Base-by-base conservation (phyloP, 2,113 vertebrate species). In the Octodon degus region DNA sequence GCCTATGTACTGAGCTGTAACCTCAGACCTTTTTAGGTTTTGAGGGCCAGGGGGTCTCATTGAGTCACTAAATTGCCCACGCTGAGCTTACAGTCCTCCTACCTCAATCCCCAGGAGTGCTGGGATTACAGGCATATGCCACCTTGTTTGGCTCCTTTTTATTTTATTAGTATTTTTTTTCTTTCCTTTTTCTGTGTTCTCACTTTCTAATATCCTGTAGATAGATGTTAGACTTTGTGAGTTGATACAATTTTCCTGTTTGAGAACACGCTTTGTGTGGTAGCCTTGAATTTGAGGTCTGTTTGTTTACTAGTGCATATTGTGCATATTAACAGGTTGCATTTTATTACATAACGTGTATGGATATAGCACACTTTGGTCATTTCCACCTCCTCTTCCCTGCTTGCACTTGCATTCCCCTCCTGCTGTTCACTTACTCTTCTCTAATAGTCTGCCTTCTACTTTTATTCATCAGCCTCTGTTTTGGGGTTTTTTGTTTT, bases 141-240 rank as follows among this genome's bases (percentile, higher is more conserved):
- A 43, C 37, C 40, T 76, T 20, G 11, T 24, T 77, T 77, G 43
- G 43, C 76, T 76, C 70, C 72, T 77, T 83, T 53, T 86, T 67
- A 27, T 88, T 65, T 84, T 93, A 68, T 67, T 94, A 88, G n/a
- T 74, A 62, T 72, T 93, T 93, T 85, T 90, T 30, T 6, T 8
- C 43, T 7, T 25, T 20, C 10, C 43, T 43, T 43, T 83, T 90
- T 90, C 32, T 89, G 4, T 93, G 16, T 74, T 83, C 34, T 70
- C 13, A 70, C 30, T 89, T 86, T 85, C 9, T 96, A 90, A 76
- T 70, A 79, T 94, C 62, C 91, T 96, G 1, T 84, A 82, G 40
- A 79, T 97, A 60, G 50, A 86, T 92, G 32, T 77, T 86, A 68
- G 53, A 83, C 19, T 47, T 76, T 88, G 22, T 81, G 30, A 24